A percentile compares a stretch with the other conserved stretches of the same genome.
Evolutionary conservation across 2,113 vertebrate genomes (phyloP).

Genomic region (Rhea pennata): DNA sequence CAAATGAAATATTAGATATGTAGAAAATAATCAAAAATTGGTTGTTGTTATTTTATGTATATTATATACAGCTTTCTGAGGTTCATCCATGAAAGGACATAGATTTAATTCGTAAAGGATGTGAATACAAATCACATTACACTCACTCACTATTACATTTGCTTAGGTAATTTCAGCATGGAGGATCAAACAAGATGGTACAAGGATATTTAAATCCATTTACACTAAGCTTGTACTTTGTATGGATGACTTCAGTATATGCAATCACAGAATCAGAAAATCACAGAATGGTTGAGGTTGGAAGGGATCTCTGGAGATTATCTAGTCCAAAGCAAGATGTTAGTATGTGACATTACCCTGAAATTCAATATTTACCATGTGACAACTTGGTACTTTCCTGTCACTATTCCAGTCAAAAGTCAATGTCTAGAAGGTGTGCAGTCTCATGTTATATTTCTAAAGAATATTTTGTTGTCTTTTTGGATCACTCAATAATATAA

Average conservation of each 20-base stretch:
- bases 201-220: slow-evolving; percentile 3
- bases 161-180: neutral
- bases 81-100: neutral
- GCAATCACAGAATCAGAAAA: neutral
- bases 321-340: neutral
- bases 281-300: no score
- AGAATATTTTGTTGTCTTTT: neutral
- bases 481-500: neutral
- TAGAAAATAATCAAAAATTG: neutral
- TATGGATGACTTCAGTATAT: neutral
- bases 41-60: neutral
- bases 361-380: neutral
- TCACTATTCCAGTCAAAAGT: neutral
- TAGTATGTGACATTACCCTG: neutral
- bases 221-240: neutral
- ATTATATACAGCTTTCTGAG: neutral
- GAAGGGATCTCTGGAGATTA: no score
- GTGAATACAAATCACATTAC: neutral
- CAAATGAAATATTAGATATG: neutral
- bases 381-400: neutral
- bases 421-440: neutral
- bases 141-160: neutral
- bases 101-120: neutral
- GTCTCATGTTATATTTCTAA: neutral
- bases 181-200: neutral